Conservation (phyloP, 1,140 invertebrate species). For the Arion vulgaris region DNA sequence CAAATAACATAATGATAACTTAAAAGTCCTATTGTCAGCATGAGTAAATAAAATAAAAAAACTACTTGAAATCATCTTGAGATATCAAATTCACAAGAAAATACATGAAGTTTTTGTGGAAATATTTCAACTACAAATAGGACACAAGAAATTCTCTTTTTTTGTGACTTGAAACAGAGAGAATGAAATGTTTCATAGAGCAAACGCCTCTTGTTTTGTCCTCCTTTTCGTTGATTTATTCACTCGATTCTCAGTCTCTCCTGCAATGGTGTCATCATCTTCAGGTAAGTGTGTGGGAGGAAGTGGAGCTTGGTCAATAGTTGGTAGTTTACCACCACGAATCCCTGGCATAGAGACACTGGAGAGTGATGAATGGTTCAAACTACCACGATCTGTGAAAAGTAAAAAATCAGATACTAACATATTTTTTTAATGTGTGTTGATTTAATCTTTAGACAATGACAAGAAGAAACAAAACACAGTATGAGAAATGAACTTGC, state of each 20-base stretch:
- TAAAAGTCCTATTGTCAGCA: no score
- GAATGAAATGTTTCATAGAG: conserved; percentile 27
- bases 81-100: no score
- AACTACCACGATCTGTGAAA: not conserved
- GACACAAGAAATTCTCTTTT: no score
- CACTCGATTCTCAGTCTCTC: conserved; percentile 15
- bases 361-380: not conserved
- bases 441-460: not conserved
- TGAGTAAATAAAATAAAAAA: no score
- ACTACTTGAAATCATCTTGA: no score
- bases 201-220: conserved; percentile 17
- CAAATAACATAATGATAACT: no score
- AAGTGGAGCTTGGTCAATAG: conserved; percentile 34
- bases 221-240: not conserved
- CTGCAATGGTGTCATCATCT: conserved; percentile 40
- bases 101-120: no score
- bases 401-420: not conserved
- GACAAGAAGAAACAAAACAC: not conserved
- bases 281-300: conserved; percentile 43
- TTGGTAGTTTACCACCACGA: conserved; percentile 1
- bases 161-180: no score
- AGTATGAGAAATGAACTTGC: no score
- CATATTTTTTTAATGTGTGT: not conserved
- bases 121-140: no score
- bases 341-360: not conserved